Conservation (phyloP, 2,113 vertebrate genomes). For the Cyanistes caeruleus region DNA sequence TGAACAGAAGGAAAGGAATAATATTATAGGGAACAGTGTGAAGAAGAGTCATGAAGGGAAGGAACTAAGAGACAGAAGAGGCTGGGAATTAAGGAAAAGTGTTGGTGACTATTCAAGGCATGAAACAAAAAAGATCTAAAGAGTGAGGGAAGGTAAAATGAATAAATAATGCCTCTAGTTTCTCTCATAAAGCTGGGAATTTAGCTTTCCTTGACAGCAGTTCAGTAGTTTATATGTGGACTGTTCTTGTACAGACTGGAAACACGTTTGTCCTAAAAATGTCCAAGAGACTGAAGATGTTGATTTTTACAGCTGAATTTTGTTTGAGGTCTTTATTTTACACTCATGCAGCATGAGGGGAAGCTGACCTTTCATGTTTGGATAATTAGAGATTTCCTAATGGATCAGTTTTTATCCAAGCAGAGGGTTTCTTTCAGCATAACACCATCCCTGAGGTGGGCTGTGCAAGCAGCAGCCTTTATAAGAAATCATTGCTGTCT, state of each 20-base stretch:
- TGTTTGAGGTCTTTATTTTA: not conserved
- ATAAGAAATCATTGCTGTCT: not conserved
- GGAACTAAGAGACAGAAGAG: not conserved
- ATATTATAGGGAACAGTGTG: not conserved
- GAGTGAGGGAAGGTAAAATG: not conserved
- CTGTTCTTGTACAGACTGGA: not conserved
- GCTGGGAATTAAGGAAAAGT: not conserved
- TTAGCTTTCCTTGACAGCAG: not conserved
- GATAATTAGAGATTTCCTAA: conserved; percentile 15
- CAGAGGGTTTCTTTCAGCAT: not conserved
- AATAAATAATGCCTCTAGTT: not conserved
- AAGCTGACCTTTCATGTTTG: not conserved
- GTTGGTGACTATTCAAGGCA: not conserved
- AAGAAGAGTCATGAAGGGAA: not conserved
- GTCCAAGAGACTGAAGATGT: not conserved
- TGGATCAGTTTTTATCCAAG: not conserved
- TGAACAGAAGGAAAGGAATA: not conserved
- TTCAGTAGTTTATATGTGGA: not conserved
- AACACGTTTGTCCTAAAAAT: not conserved
- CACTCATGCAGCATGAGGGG: not conserved
- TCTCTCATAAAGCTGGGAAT: not conserved
- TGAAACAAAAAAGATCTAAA: not conserved
- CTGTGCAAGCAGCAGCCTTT: not conserved
- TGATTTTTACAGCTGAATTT: not conserved
- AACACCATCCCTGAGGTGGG: not conserved